These are phyloP conservation scores for Oreochromis mossambicus DNA, from an alignment of 2,797 vertebrate species.

Conservation along the genomic window DNA sequence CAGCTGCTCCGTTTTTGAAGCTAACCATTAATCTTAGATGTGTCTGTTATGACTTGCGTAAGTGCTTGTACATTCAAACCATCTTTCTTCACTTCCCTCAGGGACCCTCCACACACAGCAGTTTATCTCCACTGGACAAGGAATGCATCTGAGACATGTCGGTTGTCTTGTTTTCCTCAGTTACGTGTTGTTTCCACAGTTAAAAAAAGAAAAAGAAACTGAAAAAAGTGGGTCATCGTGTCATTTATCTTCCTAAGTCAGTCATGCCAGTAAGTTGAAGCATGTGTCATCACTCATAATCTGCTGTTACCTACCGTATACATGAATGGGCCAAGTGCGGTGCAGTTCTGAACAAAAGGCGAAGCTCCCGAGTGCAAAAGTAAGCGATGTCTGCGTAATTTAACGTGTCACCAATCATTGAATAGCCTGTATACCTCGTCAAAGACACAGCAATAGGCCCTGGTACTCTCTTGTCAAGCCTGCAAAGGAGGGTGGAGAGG, in stretches of 20 bases:
- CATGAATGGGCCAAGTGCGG: constrained; percentile 37
- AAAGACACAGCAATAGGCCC: constrained; percentile 76
- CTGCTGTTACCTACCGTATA: constrained; percentile 35
- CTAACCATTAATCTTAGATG: constrained; percentile 31
- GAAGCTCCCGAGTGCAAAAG: constrained; percentile 48
- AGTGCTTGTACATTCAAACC: constrained; percentile 40
- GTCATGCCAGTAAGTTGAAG: constrained; percentile 47
- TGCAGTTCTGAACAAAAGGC: constrained; percentile 61
- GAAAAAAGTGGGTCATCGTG: constrained; percentile 5
- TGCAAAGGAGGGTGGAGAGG: constrained; percentile 22
- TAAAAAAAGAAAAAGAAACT: background rate
- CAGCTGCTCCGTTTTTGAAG: constrained; percentile 36
- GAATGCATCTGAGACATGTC: constrained; percentile 34
- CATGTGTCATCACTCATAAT: constrained; percentile 44
- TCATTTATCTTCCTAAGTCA: constrained; percentile 45
- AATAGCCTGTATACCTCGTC: constrained; percentile 77
- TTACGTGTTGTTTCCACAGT: constrained; percentile 34
- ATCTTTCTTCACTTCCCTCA: constrained; percentile 64
- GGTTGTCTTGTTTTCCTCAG: constrained; percentile 32
- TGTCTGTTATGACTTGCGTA: constrained; percentile 37
- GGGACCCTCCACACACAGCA: constrained; percentile 60
- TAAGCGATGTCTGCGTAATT: constrained; percentile 37
- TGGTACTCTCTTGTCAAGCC: constrained; percentile 49
- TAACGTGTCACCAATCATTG: constrained; percentile 60
- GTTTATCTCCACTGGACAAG: constrained; percentile 43